Evolutionary conservation across 2,113 vertebrate species (phyloP), one percentile per base, ranked within the genome.

Genomic region (Catharus bicknelli): DNA sequence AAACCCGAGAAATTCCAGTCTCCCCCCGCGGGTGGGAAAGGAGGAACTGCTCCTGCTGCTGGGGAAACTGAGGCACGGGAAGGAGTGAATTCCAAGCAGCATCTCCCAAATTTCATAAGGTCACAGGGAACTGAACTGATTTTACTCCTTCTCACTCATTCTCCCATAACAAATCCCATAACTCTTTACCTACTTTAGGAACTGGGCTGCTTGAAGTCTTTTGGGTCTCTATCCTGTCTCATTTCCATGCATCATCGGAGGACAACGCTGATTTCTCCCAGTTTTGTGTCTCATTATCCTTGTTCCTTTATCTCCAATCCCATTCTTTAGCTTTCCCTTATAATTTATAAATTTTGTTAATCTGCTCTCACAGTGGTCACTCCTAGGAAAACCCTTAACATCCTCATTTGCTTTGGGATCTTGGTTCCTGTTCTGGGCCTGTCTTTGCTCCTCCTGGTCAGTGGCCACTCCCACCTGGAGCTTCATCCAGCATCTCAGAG

Each of bases 71-170:
- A 94, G 88, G 90, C 67, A 68, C 0, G 0, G 80, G 16, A 48
- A 29, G 5, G 20, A 26, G 4, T 0, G 13, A 43, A 70, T 84
- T 88, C n/a, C 38, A 32, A 32, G 16, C 0, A 0, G 16, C 9
- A 7, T 11, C 19, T 83, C 42, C 58, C 13, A 13, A 1, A 54
- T 58, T 58, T 43, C 25, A 7, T 23, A 3, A n/a, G 47, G 6
- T 3, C 5, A 1, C 21, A 8, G 34, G 21, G 5, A 48, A 22
- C 12, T 54, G 50, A 82, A 69, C 23, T 63, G 30, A 48, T 88
- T 88, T 88, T 61, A 58, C 19, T 84, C 21, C 13, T 53, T 81
- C 62, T 92, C 61, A 57, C 38, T 87, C n/a, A 11, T 50, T 84
- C 40, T 88, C 32, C n/a, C 32, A 1, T 69, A 47, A 26, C 17